Percentiles rank a stretch among this genome's conserved stretches.
phyloP scores from a whole-genome alignment of 2,888 invertebrate genomes.

The Rhogogaster chlorosoma region DNA sequence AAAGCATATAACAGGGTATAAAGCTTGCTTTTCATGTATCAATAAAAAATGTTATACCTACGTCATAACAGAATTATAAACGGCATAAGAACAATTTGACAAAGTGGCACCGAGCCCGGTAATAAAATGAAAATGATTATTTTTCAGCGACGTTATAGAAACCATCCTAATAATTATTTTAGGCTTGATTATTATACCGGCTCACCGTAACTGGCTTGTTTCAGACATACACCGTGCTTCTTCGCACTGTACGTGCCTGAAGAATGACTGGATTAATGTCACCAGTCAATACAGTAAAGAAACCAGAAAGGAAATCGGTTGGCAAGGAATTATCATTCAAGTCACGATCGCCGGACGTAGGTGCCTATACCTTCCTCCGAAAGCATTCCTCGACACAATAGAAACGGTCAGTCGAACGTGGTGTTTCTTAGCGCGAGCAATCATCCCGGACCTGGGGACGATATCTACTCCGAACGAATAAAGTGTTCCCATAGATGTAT shows the following conservation, averaged over 20 bases:
- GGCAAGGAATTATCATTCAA: conserved; percentile 71
- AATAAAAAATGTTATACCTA: not conserved
- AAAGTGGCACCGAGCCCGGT: conserved; percentile 11
- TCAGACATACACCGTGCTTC: not conserved
- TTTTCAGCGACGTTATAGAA: not conserved
- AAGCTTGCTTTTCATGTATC: not conserved
- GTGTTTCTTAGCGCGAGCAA: conserved; percentile 64
- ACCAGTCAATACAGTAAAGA: not conserved
- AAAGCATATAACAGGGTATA: not conserved
- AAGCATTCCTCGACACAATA: conserved; percentile 74
- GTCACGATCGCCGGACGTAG: conserved; percentile 74
- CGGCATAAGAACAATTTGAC: not conserved
- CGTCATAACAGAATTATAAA: conserved; percentile 10
- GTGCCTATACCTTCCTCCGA: conserved; percentile 71
- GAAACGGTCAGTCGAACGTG: conserved; percentile 69
- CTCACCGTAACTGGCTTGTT: conserved; percentile 5
- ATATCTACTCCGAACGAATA: not conserved
- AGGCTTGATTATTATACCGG: not conserved
- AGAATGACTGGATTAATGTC: conserved; percentile 38
- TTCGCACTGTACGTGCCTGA: conserved; percentile 26
- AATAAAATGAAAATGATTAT: conserved; percentile 36
- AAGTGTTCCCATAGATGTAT: not conserved
- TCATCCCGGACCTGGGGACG: not conserved
- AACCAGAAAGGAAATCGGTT: conserved; percentile 70
- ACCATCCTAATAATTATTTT: not conserved